phyloP scores from a whole-genome alignment of 1,140 invertebrate species.

The Camponotus vicinus region DNA sequence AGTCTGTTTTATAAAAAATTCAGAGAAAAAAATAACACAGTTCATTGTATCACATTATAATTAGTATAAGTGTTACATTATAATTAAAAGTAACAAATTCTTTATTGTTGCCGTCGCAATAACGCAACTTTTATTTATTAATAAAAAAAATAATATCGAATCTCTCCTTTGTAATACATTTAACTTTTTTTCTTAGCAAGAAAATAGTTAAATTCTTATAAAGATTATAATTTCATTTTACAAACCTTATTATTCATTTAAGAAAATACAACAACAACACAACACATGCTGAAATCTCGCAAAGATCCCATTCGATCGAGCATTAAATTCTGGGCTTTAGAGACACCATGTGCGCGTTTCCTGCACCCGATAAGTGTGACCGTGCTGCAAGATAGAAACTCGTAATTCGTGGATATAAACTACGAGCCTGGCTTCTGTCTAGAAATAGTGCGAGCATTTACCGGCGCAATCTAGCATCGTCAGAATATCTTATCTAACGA shows the following conservation, averaged over 20 bases:
- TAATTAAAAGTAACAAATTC: not conserved
- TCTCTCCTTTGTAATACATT: not conserved
- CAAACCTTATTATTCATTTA: not conserved
- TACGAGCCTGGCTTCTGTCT: slow-evolving; percentile 28
- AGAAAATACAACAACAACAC: not conserved
- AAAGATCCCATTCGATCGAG: slow-evolving; percentile 24
- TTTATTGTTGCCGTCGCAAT: not conserved
- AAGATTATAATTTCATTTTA: not conserved
- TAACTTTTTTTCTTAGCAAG: no score
- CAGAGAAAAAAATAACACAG: not conserved
- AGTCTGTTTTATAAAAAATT: not conserved
- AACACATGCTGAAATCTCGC: slow-evolving; percentile 3
- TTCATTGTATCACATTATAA: not conserved
- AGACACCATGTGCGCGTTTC: not conserved
- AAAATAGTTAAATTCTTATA: not conserved
- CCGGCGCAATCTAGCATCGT: slow-evolving; percentile 69
- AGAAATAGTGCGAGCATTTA: slow-evolving; percentile 35
- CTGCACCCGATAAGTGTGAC: slow-evolving; percentile 29
- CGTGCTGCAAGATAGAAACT: slow-evolving; percentile 39
- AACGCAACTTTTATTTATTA: not conserved
- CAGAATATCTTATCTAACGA: slow-evolving; percentile 70
- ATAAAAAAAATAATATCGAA: not conserved
- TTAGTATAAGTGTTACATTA: not conserved
- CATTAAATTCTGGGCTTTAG: slow-evolving; percentile 26
- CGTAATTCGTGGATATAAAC: slow-evolving; percentile 47